Evolutionary conservation across 2,113 vertebrate genomes (phyloP), one percentile per base, ranked within the genome.

Genomic region (Trogon surrucura): DNA sequence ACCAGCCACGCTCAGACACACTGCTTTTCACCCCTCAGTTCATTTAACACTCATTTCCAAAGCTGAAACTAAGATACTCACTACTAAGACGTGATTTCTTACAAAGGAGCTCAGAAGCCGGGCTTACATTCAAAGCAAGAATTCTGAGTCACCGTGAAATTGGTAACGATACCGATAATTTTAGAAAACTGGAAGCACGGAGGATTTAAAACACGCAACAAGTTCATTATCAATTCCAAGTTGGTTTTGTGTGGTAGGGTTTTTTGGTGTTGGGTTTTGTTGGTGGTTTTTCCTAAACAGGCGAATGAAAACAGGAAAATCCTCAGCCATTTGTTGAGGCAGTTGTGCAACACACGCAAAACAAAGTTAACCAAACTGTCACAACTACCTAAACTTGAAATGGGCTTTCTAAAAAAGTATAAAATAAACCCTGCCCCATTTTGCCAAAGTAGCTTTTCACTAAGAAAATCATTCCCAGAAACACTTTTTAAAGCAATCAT

Each of bases 81-180:
- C 85, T 44, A 86, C 38, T 16, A 26, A 74, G 45, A 85, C 1
- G 4, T 77, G 53, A 62, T 51, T 62, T 91, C 80, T 71, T 69
- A 75, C 72, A 88, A 26, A 36, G 56, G 14, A 74, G 34, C 26
- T 60, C 51, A 26, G 51, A 83, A 93, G 56, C 64, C 47, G 56
- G 92, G 91, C 64, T 95, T 51, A 58, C 65, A 74, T 84, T 94
- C 88, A 92, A 86, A 87, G 91, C 34, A 84, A 74, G 50, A 89
- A 71, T 51, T 92, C 72, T 78, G 88, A 94, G 34, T 81, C 94
- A 95, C 71, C 57, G 56, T 13, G 29, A 74, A 92, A 89, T 70
- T 7, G 16, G 56, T 84, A 79, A 84, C 7, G 41, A 91, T 29
- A 60, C 26, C 9, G 23, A 50, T 88, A 77, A 88, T 78, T 90